Conservation (phyloP, 2,888 invertebrate genomes). For the Physocephala rufipes region DNA sequence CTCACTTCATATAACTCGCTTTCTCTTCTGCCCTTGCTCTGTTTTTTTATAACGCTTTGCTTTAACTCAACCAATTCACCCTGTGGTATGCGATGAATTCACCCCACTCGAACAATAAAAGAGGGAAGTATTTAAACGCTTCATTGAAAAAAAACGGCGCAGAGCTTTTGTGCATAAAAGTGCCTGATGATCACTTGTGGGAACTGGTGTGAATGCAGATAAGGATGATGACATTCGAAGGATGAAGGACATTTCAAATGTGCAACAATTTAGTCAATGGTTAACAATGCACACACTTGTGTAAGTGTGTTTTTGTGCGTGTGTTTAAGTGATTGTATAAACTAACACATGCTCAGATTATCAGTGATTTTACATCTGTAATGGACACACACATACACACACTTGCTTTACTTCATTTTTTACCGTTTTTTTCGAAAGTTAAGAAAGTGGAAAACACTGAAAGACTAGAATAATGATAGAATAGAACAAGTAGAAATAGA, state of each 20-base stretch:
- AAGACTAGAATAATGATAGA: too few relatives aligned
- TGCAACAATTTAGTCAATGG: conserved; percentile 18
- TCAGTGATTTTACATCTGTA: too few relatives aligned
- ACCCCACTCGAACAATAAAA: conserved; percentile 27
- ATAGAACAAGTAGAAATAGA: too few relatives aligned
- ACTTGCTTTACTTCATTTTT: too few relatives aligned
- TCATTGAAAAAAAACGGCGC: conserved; percentile 1
- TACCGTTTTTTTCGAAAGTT: too few relatives aligned
- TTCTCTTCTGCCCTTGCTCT: neutral
- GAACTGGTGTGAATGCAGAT: conserved; percentile 27
- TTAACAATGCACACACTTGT: neutral
- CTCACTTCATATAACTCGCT: neutral
- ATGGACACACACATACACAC: too few relatives aligned
- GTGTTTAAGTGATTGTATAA: neutral
- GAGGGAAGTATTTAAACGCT: conserved; percentile 35
- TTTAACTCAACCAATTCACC: neutral
- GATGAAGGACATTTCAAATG: conserved; percentile 29
- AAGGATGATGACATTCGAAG: conserved; percentile 2
- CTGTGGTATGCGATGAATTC: neutral
- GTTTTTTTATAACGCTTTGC: neutral
- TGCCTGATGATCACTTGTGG: conserved; percentile 6
- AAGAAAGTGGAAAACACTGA: too few relatives aligned
- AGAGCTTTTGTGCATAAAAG: neutral
- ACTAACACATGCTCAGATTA: too few relatives aligned
- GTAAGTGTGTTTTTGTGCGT: neutral